phyloP scores from a whole-genome alignment of 1,140 invertebrate species.

The Dinoponera quadriceps region DNA sequence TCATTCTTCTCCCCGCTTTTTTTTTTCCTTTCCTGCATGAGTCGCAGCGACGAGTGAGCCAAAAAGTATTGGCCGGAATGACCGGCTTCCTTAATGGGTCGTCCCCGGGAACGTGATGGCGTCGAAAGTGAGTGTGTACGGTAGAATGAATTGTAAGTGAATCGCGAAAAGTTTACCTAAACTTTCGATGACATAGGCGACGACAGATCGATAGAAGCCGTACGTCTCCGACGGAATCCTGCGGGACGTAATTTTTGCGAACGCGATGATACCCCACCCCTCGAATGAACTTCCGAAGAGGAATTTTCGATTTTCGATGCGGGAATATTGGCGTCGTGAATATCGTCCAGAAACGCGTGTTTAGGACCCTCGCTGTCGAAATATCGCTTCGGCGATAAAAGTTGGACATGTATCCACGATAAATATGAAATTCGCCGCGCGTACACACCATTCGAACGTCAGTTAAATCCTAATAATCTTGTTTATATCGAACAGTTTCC shows the following conservation, averaged over 20 bases:
- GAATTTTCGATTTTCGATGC: too few relatives aligned
- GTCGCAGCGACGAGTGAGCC: slow-evolving; percentile 15
- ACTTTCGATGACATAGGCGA: slow-evolving; percentile 45
- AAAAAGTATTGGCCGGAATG: slow-evolving; percentile 65
- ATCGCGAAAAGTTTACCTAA: slow-evolving; percentile 68
- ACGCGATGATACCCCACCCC: too few relatives aligned
- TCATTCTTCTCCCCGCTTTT: too few relatives aligned
- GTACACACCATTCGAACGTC: not conserved
- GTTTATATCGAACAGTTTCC: slow-evolving; percentile 45
- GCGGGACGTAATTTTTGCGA: not conserved
- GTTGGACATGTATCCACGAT: not conserved
- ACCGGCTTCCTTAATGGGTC: slow-evolving; percentile 70
- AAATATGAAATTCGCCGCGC: slow-evolving; percentile 13
- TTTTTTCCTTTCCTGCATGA: not conserved
- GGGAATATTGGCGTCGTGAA: too few relatives aligned
- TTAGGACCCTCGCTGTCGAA: too few relatives aligned
- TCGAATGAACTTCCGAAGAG: too few relatives aligned
- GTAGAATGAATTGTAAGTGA: slow-evolving; percentile 62
- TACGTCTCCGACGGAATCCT: not conserved
- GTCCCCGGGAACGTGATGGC: slow-evolving; percentile 61
- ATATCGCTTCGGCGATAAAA: not conserved
- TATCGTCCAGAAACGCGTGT: too few relatives aligned
- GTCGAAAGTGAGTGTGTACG: slow-evolving; percentile 67
- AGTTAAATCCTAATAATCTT: slow-evolving; percentile 19
- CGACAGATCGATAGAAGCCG: not conserved